Evolutionary conservation across 1,140 invertebrate species (phyloP).

Genomic region (Ostrea denselamellosa): DNA sequence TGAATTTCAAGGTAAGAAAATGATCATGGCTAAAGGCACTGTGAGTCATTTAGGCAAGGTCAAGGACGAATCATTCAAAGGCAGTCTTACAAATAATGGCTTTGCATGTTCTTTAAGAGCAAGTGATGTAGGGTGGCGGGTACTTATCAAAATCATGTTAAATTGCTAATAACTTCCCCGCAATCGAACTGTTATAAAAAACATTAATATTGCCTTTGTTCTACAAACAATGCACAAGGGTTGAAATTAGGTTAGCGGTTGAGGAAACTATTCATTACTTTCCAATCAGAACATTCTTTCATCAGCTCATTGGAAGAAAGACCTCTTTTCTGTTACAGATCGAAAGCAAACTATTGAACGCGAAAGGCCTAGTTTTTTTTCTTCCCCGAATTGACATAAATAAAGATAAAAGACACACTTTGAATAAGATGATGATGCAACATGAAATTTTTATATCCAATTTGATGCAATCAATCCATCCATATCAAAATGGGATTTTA

Average conservation of each 20-base stretch:
- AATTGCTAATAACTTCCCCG: constrained; percentile 1
- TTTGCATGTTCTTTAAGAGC: background rate
- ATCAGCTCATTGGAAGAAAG: background rate
- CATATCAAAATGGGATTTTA: no score
- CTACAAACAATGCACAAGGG: background rate
- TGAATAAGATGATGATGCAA: background rate
- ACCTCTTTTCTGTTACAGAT: background rate
- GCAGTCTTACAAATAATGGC: background rate
- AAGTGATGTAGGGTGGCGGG: background rate
- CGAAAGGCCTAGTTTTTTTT: background rate
- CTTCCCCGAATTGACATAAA: background rate
- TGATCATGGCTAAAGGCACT: background rate
- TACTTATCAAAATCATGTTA: background rate
- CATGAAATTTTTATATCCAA: background rate
- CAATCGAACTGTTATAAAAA: constrained; percentile 22
- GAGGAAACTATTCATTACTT: constrained; percentile 9
- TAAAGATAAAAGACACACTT: background rate
- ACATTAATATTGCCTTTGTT: constrained; percentile 25
- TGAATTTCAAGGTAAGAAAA: constrained; percentile 16
- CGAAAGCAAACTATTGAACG: constrained; percentile 2
- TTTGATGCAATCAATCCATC: no score
- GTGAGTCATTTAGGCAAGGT: background rate
- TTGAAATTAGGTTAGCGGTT: constrained; percentile 14
- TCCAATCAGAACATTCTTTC: constrained; percentile 27
- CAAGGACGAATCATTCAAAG: background rate